These are phyloP conservation scores for Luehdorfia chinensis DNA, from an alignment of 1,140 invertebrate genomes.

Conservation along the genomic window DNA sequence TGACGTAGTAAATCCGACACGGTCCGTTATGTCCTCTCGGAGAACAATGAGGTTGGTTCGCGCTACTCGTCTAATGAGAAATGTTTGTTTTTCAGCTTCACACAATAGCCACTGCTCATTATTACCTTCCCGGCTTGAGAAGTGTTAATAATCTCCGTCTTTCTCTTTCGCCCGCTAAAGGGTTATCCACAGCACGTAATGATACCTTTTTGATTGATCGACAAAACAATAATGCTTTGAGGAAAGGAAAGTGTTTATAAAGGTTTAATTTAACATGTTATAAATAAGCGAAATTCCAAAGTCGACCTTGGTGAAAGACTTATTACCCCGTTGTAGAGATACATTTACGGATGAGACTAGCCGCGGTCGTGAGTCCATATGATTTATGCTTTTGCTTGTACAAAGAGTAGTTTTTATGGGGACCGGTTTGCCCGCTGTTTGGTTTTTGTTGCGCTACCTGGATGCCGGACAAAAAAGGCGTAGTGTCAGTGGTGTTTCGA, in stretches of 20 bases:
- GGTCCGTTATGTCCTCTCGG: slow-evolving; percentile 68
- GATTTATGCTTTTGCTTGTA: slow-evolving; percentile 66
- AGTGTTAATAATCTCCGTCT: slow-evolving; percentile 41
- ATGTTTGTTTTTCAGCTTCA: slow-evolving; percentile 71
- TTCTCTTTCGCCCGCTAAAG: slow-evolving; percentile 20
- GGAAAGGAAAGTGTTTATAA: slow-evolving; percentile 23
- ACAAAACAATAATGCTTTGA: background rate
- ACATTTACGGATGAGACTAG: slow-evolving; percentile 53
- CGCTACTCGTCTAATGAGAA: slow-evolving; percentile 70
- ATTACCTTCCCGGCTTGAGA: slow-evolving; percentile 48
- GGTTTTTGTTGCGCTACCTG: slow-evolving; percentile 72
- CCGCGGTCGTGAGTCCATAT: slow-evolving; percentile 60
- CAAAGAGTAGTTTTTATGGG: slow-evolving; percentile 52
- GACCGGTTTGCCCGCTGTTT: slow-evolving; percentile 62
- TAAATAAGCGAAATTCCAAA: slow-evolving; percentile 43
- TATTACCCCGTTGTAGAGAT: slow-evolving; percentile 58
- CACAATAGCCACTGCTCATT: slow-evolving; percentile 64
- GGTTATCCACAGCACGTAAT: too few relatives aligned
- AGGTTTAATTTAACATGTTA: too few relatives aligned
- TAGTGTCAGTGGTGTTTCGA: slow-evolving; percentile 65
- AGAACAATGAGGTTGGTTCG: slow-evolving; percentile 65
- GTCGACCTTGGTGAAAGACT: slow-evolving; percentile 73
- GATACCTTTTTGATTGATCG: background rate
- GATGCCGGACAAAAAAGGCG: slow-evolving; percentile 56
- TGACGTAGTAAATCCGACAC: slow-evolving; percentile 66